Percentiles rank a stretch among this genome's conserved stretches.
These are phyloP conservation scores for Lacerta bilineata DNA, from an alignment of 2,797 vertebrate species.

Conservation along the genomic window DNA sequence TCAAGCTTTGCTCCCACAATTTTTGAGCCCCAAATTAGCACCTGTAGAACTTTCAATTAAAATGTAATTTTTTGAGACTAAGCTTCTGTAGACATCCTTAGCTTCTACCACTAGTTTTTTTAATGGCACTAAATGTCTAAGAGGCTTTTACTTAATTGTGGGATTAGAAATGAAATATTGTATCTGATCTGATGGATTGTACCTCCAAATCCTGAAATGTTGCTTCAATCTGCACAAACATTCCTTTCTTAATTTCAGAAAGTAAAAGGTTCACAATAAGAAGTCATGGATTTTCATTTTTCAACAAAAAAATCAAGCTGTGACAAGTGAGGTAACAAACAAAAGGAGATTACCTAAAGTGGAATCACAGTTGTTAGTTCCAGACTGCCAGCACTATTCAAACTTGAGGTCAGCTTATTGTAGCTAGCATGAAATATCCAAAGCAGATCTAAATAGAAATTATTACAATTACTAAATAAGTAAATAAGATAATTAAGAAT, in stretches of 20 bases:
- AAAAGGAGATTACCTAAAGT: constrained; percentile 29
- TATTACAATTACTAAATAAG: background rate
- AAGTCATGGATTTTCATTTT: background rate
- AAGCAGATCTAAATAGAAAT: constrained; percentile 34
- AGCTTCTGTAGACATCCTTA: too few species aligned
- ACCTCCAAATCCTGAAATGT: background rate
- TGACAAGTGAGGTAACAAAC: background rate
- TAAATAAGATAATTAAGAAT: background rate
- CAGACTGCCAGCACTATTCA: constrained; percentile 13
- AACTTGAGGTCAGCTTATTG: constrained; percentile 21
- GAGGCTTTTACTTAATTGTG: too few species aligned
- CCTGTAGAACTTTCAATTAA: too few species aligned
- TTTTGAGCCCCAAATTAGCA: too few species aligned
- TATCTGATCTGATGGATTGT: too few species aligned
- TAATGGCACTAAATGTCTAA: too few species aligned
- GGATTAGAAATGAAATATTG: too few species aligned
- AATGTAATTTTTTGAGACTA: too few species aligned
- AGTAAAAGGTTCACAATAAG: background rate
- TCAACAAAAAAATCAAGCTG: background rate
- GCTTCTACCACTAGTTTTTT: too few species aligned
- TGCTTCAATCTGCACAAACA: background rate
- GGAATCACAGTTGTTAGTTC: constrained; percentile 20
- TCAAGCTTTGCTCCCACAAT: too few species aligned
- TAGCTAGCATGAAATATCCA: constrained; percentile 18
- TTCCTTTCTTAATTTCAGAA: background rate